Conservation (phyloP, 2,113 vertebrate genomes). For the Acrocephalus arundinaceus region DNA sequence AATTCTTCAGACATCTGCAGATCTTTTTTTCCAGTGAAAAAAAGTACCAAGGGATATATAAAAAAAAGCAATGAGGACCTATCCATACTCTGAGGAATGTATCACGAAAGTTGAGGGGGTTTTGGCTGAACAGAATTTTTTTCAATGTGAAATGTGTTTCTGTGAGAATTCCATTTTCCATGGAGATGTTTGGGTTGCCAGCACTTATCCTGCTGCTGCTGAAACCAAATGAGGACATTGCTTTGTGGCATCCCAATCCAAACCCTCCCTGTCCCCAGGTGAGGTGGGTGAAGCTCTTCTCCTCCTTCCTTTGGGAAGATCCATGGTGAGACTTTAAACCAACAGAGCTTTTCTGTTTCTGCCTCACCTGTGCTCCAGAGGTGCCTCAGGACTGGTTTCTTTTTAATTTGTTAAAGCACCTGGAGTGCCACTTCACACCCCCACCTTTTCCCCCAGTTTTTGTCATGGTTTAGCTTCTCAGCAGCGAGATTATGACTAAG, state of each 20-base stretch:
- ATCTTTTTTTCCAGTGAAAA: neutral
- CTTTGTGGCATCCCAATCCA: neutral
- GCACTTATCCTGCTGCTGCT: neutral
- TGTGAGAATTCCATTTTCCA: neutral
- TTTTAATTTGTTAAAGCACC: neutral
- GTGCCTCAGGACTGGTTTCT: neutral
- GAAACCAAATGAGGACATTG: neutral
- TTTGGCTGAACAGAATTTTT: neutral
- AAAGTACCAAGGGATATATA: neutral
- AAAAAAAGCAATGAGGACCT: neutral
- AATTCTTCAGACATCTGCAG: neutral
- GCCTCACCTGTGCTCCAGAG: neutral
- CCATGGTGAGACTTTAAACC: neutral
- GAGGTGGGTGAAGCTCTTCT: neutral
- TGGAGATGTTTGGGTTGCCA: neutral
- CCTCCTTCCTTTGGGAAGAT: neutral
- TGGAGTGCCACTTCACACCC: neutral
- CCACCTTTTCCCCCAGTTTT: neutral
- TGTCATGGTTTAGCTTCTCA: conserved; percentile 18
- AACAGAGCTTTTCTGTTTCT: neutral
- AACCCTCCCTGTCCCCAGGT: neutral
- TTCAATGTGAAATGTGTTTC: neutral
- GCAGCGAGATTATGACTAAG: conserved; percentile 56
- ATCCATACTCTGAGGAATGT: neutral
- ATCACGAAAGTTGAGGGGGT: neutral